Percentiles rank a stretch among this genome's conserved stretches.
These are phyloP conservation scores for Lissonota sp. DNA, from an alignment of 2,888 invertebrate species.

Conservation along the genomic window DNA sequence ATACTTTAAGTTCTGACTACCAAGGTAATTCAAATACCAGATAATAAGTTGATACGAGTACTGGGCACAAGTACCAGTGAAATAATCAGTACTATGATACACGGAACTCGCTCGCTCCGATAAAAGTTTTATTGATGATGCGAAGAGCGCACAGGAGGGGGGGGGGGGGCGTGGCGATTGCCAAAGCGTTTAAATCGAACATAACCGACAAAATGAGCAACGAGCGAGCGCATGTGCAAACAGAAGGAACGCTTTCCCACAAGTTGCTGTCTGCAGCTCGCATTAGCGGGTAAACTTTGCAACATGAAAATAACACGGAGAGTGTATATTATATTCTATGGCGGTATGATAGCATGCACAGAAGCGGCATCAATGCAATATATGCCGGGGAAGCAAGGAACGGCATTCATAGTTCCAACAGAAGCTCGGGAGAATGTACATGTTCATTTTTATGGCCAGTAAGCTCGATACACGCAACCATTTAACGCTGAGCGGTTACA, in stretches of 20 bases:
- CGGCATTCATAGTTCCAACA: neutral
- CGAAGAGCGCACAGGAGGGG: slow-evolving; percentile 3
- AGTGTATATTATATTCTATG: slow-evolving; percentile 11
- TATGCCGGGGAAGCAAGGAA: neutral
- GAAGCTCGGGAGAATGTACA: neutral
- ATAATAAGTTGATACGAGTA: no score
- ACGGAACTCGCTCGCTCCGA: neutral
- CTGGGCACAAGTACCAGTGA: no score
- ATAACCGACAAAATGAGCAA: slow-evolving; percentile 38
- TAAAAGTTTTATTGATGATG: neutral
- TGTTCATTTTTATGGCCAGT: no score
- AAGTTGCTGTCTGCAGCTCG: slow-evolving; percentile 35
- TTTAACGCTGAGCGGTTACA: no score
- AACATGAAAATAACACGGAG: neutral
- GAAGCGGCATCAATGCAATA: slow-evolving; percentile 3
- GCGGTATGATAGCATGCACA: slow-evolving; percentile 3
- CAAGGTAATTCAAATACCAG: no score
- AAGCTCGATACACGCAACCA: neutral
- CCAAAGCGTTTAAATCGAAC: slow-evolving; percentile 77
- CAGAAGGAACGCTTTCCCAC: slow-evolving; percentile 69
- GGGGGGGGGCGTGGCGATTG: slow-evolving; percentile 46
- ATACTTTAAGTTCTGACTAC: no score
- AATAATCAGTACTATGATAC: neutral
- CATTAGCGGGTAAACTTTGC: slow-evolving; percentile 14
- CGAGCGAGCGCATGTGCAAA: neutral